phyloP scores from a whole-genome alignment of 2,888 invertebrate species.

The Iselma pallidipennis region DNA sequence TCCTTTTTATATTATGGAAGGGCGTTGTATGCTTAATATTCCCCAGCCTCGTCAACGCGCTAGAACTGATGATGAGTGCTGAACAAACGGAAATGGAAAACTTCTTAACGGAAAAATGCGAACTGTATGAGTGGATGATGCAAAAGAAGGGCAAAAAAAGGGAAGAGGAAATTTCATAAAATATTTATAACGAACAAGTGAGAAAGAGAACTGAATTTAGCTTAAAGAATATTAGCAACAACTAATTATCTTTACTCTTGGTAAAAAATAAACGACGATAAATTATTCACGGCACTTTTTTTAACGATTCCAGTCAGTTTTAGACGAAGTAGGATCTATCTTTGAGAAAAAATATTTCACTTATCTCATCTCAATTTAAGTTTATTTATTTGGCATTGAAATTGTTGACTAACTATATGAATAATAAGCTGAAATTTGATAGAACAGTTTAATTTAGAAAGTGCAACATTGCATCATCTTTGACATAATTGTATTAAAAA shows the following conservation, averaged over 20 bases:
- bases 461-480: slow-evolving; percentile 24
- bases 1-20: slow-evolving; percentile 19
- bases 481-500: slow-evolving; percentile 30
- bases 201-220: slow-evolving; percentile 6
- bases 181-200: slow-evolving; percentile 22
- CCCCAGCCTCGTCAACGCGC: slow-evolving; percentile 4
- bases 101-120: slow-evolving; percentile 26
- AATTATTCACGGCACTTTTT: slow-evolving; percentile 26
- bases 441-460: slow-evolving; percentile 9
- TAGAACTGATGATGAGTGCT: too few species aligned
- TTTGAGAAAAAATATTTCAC: slow-evolving; percentile 17
- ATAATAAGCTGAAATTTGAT: neutral
- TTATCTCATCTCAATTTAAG: too few species aligned
- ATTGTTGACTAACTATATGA: too few species aligned
- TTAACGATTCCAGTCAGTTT: slow-evolving; percentile 17
- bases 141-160: slow-evolving; percentile 22
- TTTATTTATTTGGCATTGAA: too few species aligned
- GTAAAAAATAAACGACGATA: slow-evolving; percentile 26
- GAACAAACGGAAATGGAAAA: slow-evolving; percentile 27
- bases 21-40: slow-evolving; percentile 21
- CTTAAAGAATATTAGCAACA: slow-evolving; percentile 24
- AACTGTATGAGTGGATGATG: too few species aligned
- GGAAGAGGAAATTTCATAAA: slow-evolving; percentile 23
- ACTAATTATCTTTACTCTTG: slow-evolving; percentile 27
- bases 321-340: slow-evolving; percentile 7